phyloP scores from a whole-genome alignment of 2,113 vertebrate species.

The Dasyornis broadbenti region DNA sequence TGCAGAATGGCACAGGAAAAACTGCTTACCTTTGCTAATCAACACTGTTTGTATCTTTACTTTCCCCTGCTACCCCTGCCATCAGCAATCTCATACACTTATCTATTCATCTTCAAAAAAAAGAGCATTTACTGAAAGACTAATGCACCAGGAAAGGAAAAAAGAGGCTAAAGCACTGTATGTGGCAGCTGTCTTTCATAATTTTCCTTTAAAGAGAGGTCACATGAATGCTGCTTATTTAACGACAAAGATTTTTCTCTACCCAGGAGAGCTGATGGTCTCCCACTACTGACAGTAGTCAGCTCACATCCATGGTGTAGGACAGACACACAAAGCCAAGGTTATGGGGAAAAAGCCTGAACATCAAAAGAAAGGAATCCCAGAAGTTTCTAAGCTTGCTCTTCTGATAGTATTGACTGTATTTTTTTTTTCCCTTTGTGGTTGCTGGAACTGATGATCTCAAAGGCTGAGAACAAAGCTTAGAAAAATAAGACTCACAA shows the following conservation, averaged over 20 bases:
- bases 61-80: background rate
- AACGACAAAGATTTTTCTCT: background rate
- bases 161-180: background rate
- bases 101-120: background rate
- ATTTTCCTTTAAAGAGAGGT: background rate
- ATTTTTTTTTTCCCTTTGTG: background rate
- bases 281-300: background rate
- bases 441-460: background rate
- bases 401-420: background rate
- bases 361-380: slow-evolving; percentile 40
- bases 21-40: background rate
- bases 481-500: slow-evolving; percentile 1
- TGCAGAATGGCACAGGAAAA: background rate
- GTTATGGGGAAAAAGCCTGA: background rate
- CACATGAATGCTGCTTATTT: background rate
- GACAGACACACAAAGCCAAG: background rate
- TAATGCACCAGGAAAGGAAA: background rate
- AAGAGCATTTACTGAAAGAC: background rate
- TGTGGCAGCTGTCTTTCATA: background rate
- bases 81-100: background rate
- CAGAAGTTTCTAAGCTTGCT: slow-evolving; percentile 17
- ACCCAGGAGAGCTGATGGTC: background rate
- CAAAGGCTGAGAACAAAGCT: slow-evolving; percentile 40
- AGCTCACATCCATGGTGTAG: background rate
- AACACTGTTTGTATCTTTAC: background rate